Evolutionary conservation across 2,113 vertebrate species (phyloP).

Genomic region (Tetrao urogallus): DNA sequence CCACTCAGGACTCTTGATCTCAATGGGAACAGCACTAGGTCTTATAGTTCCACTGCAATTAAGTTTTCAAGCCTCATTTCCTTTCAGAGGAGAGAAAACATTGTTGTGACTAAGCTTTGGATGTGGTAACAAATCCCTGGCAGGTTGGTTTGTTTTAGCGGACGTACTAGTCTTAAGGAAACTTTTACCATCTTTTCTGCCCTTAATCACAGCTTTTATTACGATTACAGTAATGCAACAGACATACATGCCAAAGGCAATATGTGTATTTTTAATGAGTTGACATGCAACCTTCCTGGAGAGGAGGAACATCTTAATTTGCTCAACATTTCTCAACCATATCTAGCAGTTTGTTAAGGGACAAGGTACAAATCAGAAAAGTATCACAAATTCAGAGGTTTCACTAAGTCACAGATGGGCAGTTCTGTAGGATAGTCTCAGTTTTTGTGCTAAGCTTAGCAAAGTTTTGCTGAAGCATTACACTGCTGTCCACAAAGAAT

Average conservation of each 20-base stretch:
- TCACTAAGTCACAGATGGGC: neutral
- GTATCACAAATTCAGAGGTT: neutral
- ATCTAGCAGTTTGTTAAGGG: slow-evolving; percentile 45
- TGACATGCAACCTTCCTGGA: slow-evolving; percentile 59
- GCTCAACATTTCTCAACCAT: neutral
- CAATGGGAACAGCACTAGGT: neutral
- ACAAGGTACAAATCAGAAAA: slow-evolving; percentile 1
- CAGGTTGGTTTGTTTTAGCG: slow-evolving; percentile 71
- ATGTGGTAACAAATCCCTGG: slow-evolving; percentile 74
- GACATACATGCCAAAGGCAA: slow-evolving; percentile 69
- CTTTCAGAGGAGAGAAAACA: slow-evolving; percentile 72
- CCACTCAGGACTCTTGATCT: neutral
- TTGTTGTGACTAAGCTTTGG: slow-evolving; percentile 76
- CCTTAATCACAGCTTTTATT: slow-evolving; percentile 72
- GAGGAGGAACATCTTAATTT: slow-evolving; percentile 53
- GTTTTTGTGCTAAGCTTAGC: slow-evolving; percentile 11
- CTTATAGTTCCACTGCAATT: slow-evolving; percentile 51
- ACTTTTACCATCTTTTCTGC: slow-evolving; percentile 71
- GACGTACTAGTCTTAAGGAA: slow-evolving; percentile 71
- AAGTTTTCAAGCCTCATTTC: slow-evolving; percentile 74
- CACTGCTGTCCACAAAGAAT: slow-evolving; percentile 54
- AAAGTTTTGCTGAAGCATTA: slow-evolving; percentile 37
- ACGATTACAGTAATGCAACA: slow-evolving; percentile 67
- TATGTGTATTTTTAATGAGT: slow-evolving; percentile 72
- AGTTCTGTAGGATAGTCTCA: neutral